A percentile compares a stretch with the other conserved stretches of the same genome.
These are phyloP conservation scores for Anthopleura sola DNA, from an alignment of 64 coral and sea anemone species.

Conservation along the genomic window DNA sequence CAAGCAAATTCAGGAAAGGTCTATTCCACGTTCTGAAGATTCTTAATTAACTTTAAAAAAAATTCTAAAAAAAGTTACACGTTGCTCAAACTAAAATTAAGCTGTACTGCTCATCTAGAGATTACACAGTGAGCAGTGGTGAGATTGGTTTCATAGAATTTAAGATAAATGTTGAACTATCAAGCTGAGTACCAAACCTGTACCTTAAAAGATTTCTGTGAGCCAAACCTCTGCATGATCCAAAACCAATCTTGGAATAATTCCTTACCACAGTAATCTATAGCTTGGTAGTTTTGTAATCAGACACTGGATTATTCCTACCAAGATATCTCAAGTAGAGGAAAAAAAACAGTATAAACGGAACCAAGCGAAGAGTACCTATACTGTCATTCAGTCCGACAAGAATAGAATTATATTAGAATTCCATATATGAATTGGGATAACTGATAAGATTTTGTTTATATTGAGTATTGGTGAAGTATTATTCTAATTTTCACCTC, in stretches of 20 bases:
- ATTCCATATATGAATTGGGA: slow-evolving; percentile 6
- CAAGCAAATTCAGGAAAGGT: too few relatives aligned
- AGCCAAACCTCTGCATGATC: slow-evolving; percentile 2
- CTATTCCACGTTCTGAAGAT: too few relatives aligned
- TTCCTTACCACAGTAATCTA: background rate
- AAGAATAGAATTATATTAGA: background rate
- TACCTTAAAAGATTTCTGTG: slow-evolving; percentile 9
- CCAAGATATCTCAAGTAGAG: background rate
- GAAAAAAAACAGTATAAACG: background rate
- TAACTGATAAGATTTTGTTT: background rate
- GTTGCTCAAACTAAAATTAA: too few relatives aligned
- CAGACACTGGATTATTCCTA: background rate
- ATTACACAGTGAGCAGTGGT: too few relatives aligned
- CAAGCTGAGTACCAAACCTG: background rate
- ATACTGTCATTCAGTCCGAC: background rate
- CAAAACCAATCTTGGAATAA: background rate
- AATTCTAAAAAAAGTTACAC: too few relatives aligned
- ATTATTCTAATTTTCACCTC: background rate
- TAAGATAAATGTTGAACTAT: background rate
- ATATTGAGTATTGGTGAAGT: background rate
- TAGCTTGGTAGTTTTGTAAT: background rate
- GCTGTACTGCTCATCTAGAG: too few relatives aligned
- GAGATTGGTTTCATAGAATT: too few relatives aligned
- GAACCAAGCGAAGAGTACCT: background rate
- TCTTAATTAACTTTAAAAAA: too few relatives aligned